These are phyloP conservation scores for Gallirallus australis DNA, from an alignment of 2,797 vertebrate species.

Conservation along the genomic window DNA sequence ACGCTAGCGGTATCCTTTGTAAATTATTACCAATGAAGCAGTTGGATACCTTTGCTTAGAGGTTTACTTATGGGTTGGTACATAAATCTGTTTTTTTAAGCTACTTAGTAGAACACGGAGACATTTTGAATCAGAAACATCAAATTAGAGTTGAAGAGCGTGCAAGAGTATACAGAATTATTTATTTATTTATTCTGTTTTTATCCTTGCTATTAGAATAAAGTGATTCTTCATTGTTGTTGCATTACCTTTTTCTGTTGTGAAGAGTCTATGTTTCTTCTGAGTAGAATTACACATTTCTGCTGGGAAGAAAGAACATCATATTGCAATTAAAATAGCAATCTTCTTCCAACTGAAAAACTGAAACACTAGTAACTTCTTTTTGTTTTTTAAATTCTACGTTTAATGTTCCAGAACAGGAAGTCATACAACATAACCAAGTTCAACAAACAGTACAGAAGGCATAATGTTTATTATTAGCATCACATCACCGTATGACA, in stretches of 20 bases:
- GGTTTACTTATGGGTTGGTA: background rate
- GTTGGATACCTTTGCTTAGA: background rate
- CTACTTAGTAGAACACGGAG: background rate
- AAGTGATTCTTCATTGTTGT: background rate
- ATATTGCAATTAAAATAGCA: background rate
- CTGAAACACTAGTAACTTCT: background rate
- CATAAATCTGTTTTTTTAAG: background rate
- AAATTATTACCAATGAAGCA: background rate
- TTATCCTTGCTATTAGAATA: background rate
- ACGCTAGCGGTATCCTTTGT: no score
- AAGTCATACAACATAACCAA: background rate
- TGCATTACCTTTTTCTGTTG: background rate
- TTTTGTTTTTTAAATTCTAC: background rate
- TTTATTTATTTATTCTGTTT: background rate
- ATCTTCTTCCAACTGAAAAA: background rate
- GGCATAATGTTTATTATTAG: slow-evolving; percentile 18
- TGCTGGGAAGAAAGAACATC: background rate
- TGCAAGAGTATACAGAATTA: background rate
- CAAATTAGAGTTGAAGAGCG: background rate
- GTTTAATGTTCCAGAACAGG: background rate
- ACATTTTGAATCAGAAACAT: background rate
- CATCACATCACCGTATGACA: background rate
- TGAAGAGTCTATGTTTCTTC: background rate
- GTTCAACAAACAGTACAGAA: background rate
- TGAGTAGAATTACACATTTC: background rate